A percentile compares a stretch with the other conserved stretches of the same genome.
Evolutionary conservation across 2,113 vertebrate genomes (phyloP).

Genomic region (Galemys pyrenaicus): DNA sequence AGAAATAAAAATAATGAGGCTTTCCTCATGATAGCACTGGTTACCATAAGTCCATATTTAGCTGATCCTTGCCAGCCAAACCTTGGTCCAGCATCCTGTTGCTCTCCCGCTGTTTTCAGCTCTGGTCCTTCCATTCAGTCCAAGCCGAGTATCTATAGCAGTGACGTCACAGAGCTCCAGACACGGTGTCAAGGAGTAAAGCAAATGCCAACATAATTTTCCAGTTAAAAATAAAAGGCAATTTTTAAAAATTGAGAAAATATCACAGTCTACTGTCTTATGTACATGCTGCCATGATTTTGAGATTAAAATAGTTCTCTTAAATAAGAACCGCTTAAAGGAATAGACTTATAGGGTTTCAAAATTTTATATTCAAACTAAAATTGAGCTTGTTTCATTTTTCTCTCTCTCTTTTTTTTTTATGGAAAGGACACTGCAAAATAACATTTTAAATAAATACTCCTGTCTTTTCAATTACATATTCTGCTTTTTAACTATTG

Average conservation of each 20-base stretch:
- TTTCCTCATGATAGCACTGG: not conserved
- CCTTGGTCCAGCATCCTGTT: not conserved
- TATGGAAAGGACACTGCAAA: not conserved
- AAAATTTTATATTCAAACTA: not conserved
- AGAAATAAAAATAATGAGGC: not conserved
- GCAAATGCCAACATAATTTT: not conserved
- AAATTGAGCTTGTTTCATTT: not conserved
- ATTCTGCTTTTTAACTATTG: not conserved
- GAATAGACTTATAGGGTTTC: not conserved
- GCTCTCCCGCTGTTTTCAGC: not conserved
- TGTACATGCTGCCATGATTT: not conserved
- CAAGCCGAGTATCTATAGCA: not conserved
- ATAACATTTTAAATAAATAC: constrained; percentile 22
- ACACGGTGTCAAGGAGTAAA: not conserved
- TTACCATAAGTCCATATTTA: not conserved
- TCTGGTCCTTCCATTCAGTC: too few species aligned
- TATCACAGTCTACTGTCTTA: not conserved
- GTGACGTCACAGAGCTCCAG: not conserved
- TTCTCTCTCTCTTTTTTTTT: not conserved
- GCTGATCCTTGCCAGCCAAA: not conserved
- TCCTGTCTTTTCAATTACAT: not conserved
- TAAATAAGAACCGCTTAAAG: not conserved
- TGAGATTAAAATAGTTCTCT: not conserved
- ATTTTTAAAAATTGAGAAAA: not conserved
- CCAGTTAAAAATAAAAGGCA: not conserved